phyloP scores from a whole-genome alignment of 2,113 vertebrate genomes.

The Ceyx cyanopectus region DNA sequence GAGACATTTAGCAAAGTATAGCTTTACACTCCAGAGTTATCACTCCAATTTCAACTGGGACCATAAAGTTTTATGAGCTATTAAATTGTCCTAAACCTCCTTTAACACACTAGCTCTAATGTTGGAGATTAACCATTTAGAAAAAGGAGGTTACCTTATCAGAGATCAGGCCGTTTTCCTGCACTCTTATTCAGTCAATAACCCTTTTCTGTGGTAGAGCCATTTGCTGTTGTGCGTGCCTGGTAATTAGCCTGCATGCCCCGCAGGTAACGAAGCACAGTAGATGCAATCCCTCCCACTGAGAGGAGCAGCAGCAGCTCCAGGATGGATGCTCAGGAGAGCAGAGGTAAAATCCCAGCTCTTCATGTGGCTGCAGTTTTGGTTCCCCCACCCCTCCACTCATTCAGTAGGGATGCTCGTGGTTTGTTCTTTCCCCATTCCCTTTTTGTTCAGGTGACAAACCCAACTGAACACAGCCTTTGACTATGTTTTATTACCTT shows the following conservation, averaged over 20 bases:
- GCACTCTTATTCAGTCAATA: conserved; percentile 20
- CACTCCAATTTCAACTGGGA: conserved; percentile 77
- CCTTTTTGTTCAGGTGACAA: neutral
- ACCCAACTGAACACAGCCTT: neutral
- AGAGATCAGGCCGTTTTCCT: conserved; percentile 5
- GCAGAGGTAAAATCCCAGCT: neutral
- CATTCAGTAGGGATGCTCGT: accelerated
- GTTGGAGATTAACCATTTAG: conserved; percentile 65
- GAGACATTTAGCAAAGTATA: conserved; percentile 65
- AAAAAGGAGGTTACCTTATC: conserved; percentile 65
- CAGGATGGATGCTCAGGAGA: neutral
- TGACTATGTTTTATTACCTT: neutral
- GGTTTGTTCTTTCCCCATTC: neutral
- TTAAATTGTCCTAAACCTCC: conserved; percentile 80
- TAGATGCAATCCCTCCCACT: neutral
- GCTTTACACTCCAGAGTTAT: conserved; percentile 70
- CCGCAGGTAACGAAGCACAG: conserved; percentile 27
- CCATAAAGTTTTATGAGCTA: conserved; percentile 82
- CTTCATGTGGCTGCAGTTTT: neutral
- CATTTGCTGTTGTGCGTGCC: neutral
- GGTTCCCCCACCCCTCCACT: neutral
- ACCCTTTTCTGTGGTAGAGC: neutral
- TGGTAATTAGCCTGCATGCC: neutral
- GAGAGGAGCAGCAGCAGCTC: neutral
- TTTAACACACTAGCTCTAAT: conserved; percentile 69